These are phyloP conservation scores for Micrasema longulum DNA, from an alignment of 1,140 invertebrate genomes.

Conservation along the genomic window DNA sequence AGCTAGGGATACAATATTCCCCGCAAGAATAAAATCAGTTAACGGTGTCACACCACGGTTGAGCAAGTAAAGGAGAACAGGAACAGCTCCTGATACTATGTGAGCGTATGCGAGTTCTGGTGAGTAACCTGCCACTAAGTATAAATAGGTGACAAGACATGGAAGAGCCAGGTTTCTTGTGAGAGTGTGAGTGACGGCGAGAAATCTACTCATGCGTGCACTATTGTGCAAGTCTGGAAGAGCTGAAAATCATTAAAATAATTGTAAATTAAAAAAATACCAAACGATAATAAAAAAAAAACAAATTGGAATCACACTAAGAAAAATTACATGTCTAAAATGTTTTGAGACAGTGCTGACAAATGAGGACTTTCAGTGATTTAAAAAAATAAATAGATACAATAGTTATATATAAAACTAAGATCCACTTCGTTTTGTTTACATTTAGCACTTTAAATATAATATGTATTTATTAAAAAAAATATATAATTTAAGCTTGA, in stretches of 20 bases:
- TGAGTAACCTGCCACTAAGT: slow-evolving; percentile 47
- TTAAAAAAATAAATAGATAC: too few relatives aligned
- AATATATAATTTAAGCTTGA: too few relatives aligned
- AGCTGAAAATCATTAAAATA: slow-evolving; percentile 50
- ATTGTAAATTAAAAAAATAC: too few relatives aligned
- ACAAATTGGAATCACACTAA: too few relatives aligned
- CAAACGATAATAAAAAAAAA: too few relatives aligned
- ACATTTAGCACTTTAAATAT: too few relatives aligned
- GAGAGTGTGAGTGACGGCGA: slow-evolving; percentile 45
- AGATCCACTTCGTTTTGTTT: too few relatives aligned
- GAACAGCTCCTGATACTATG: slow-evolving; percentile 41
- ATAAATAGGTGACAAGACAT: slow-evolving; percentile 50
- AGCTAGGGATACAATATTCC: slow-evolving; percentile 48
- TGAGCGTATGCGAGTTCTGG: slow-evolving; percentile 49
- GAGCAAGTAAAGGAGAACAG: slow-evolving; percentile 46
- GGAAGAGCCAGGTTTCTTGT: slow-evolving; percentile 51
- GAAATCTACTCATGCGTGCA: slow-evolving; percentile 46
- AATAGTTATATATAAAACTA: too few relatives aligned
- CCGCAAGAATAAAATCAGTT: slow-evolving; percentile 49
- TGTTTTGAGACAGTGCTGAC: too few relatives aligned
- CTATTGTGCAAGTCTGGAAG: slow-evolving; percentile 47
- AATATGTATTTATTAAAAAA: too few relatives aligned
- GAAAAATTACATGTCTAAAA: too few relatives aligned
- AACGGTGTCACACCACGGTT: slow-evolving; percentile 36
- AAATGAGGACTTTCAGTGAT: too few relatives aligned